Evolutionary conservation across 2,797 vertebrate species (phyloP).

Genomic region (Tinamus major): DNA sequence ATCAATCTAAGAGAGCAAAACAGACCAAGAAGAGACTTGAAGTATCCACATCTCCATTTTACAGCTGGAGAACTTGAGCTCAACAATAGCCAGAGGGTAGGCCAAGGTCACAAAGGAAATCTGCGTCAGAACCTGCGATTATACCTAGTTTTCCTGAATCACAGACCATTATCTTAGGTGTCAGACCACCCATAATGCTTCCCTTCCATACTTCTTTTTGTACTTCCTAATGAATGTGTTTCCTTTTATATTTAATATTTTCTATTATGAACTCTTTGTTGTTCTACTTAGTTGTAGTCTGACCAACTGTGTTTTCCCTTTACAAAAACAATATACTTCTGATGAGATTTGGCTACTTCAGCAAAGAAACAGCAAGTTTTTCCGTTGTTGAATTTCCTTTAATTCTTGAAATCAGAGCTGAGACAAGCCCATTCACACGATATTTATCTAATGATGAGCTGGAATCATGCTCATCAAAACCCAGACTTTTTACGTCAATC

Average conservation of each 20-base stretch:
- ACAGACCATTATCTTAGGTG: neutral
- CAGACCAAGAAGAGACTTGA: neutral
- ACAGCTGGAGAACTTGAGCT: neutral
- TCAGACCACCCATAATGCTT: neutral
- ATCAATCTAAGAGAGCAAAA: neutral
- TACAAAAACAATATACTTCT: neutral
- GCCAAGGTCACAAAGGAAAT: neutral
- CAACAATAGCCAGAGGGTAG: neutral
- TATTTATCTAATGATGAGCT: neutral
- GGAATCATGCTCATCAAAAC: conserved; percentile 14
- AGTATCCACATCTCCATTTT: neutral
- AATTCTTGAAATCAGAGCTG: neutral
- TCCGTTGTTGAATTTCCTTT: neutral
- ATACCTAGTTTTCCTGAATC: neutral
- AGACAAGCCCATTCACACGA: neutral
- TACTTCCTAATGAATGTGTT: neutral
- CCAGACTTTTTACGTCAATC: conserved; percentile 46
- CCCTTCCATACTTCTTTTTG: neutral
- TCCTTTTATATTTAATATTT: neutral
- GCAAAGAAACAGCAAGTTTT: neutral
- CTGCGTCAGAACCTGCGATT: neutral
- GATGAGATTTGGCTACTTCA: neutral
- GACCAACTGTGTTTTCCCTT: neutral
- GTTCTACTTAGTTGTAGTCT: neutral
- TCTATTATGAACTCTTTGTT: neutral